These are phyloP conservation scores for Zootoca vivipara DNA, from an alignment of 2,113 vertebrate genomes.

Conservation along the genomic window DNA sequence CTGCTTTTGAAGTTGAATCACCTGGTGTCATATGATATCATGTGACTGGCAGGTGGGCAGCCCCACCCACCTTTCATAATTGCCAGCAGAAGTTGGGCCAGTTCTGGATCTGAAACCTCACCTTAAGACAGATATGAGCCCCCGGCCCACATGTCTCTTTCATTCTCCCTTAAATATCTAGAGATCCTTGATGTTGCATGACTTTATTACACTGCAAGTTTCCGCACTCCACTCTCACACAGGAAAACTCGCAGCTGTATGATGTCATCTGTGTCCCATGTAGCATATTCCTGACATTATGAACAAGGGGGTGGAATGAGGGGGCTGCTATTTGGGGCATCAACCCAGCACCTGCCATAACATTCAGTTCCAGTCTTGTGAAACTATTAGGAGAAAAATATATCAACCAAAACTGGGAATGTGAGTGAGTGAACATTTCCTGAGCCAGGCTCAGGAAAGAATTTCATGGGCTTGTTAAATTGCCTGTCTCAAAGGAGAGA, in stretches of 20 bases:
- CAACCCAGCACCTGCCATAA: background rate
- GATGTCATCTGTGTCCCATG: background rate
- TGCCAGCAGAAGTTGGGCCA: no score
- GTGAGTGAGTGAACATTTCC: no score
- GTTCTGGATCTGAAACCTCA: no score
- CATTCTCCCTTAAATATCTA: background rate
- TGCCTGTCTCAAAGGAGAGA: no score
- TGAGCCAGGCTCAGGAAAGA: no score
- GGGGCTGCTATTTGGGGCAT: background rate
- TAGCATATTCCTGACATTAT: background rate
- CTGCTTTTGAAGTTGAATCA: no score
- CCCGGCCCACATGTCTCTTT: no score
- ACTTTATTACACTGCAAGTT: background rate
- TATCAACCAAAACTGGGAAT: background rate
- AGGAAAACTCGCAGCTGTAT: background rate
- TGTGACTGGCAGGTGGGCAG: no score
- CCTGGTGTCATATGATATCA: no score
- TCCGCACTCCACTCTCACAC: background rate
- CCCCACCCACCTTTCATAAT: no score
- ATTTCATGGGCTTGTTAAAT: no score
- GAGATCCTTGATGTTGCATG: background rate
- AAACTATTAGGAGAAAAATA: background rate
- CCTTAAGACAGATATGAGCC: no score
- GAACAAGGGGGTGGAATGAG: background rate
- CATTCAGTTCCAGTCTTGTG: background rate